phyloP scores from a whole-genome alignment of 2,113 vertebrate genomes.

The Condylura cristata region DNA sequence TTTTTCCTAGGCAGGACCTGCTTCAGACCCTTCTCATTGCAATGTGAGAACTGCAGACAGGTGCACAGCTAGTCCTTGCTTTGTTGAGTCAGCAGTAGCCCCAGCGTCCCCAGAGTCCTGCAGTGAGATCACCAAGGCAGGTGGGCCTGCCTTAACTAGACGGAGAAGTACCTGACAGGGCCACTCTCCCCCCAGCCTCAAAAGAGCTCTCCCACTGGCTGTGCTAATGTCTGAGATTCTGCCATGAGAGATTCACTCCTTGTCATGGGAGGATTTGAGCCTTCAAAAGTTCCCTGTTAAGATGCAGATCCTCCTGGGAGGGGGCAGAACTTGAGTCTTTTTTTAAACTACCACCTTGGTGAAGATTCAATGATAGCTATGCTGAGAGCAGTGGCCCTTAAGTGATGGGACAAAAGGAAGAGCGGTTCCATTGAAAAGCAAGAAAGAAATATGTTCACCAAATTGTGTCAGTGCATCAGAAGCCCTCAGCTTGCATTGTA shows the following conservation, averaged over 20 bases:
- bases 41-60: too few relatives aligned
- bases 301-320: conserved; percentile 29
- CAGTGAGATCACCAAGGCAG: background rate
- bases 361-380: conserved; percentile 31
- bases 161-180: background rate
- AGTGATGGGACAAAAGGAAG: conserved; percentile 55
- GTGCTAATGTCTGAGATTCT: background rate
- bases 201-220: background rate
- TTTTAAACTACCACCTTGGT: conserved; percentile 51
- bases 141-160: too few relatives aligned
- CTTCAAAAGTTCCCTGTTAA: conserved; percentile 27
- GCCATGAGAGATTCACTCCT: conserved; percentile 47
- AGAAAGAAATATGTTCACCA: conserved; percentile 54
- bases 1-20: background rate
- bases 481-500: conserved; percentile 35
- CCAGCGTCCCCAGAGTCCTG: background rate
- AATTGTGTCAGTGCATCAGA: conserved; percentile 64
- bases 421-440: conserved; percentile 55
- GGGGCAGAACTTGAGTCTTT: conserved; percentile 5
- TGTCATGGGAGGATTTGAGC: conserved; percentile 10
- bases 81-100: background rate
- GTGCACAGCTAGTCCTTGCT: background rate
- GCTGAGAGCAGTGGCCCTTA: conserved; percentile 33
- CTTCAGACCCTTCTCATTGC: background rate
- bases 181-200: background rate